Evolutionary conservation across 1,140 invertebrate genomes (phyloP), one percentile per base, ranked within the genome.

Genomic region (Apolygus lucorum): DNA sequence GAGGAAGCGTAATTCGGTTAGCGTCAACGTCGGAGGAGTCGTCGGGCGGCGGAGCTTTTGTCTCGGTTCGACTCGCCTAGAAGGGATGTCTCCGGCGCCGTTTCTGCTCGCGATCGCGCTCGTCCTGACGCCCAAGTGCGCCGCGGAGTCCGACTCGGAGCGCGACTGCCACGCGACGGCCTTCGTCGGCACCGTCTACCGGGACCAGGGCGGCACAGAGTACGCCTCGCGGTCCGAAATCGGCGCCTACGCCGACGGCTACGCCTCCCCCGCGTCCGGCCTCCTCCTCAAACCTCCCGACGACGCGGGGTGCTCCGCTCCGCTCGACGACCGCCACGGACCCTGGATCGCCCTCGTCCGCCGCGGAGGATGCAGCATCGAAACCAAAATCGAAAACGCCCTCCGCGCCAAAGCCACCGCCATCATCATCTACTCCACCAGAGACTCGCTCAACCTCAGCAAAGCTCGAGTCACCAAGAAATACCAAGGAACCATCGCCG

Each of bases 281-380:
- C 80, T 81, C 14, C 82, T 82, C 0, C 72, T 79, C 4, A 79
- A 77, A 2, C 80, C 81, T 21, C 77, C 81, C 11, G 85, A 87
- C 74, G 86, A 88, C 74, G 82, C 82, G 4, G 88, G 86, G 1
- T 91, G 89, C 76, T 83, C 84, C 2, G 76, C 80, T 1, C 78
- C 83, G 27, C 72, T 76, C 28, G 68, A 52, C 28, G 62, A 68
- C 17, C 84, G 85, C 0, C 76, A 76, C 0, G 81, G 83, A 24
- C 82, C 86, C 0, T 92, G 90, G 89, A 86, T 92, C 67, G 90
- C 90, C 0, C 78, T 92, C 63, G 86, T 91, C 1, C 83, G 85
- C 72, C 78, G 89, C 21, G 90, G 90, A 26, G 80, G 78, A 22
- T 92, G 90, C 78, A 87, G 87, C 73, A 90, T 90, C 76, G 86